Percentiles rank a stretch among this genome's conserved stretches.
These are phyloP conservation scores for Acanthosepion esculentum DNA, from an alignment of 2,888 invertebrate species.

Conservation along the genomic window DNA sequence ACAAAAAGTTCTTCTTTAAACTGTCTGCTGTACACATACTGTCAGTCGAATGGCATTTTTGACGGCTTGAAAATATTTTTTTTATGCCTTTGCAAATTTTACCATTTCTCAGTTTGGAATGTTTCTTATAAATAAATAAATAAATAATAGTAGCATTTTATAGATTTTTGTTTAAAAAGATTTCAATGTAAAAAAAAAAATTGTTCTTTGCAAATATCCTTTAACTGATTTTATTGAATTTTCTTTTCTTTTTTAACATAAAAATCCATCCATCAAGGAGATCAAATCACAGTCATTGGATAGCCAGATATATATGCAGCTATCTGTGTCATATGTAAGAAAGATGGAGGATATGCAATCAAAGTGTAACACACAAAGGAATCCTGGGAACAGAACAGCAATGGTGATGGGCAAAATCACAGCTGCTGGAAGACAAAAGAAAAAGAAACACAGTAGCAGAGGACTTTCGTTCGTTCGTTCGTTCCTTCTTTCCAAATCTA, in stretches of 20 bases:
- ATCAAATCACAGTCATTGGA: too few species aligned
- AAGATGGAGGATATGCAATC: not conserved
- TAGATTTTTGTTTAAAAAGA: not conserved
- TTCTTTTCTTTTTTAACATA: not conserved
- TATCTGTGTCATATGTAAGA: not conserved
- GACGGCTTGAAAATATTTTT: not conserved
- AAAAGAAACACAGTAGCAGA: conserved; percentile 2
- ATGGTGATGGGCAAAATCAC: conserved; percentile 10
- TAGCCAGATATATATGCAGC: not conserved
- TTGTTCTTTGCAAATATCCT: not conserved
- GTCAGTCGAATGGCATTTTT: not conserved
- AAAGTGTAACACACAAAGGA: not conserved
- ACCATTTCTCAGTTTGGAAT: not conserved
- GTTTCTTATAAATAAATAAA: not conserved
- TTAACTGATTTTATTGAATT: not conserved
- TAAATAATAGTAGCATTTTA: not conserved
- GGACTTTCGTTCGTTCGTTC: not conserved
- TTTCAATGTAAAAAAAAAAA: too few species aligned
- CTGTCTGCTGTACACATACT: not conserved
- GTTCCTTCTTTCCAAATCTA: not conserved
- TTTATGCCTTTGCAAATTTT: not conserved
- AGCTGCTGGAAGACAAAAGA: conserved; percentile 10
- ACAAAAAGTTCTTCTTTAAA: not conserved
- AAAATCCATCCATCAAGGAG: not conserved
- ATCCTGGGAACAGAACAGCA: not conserved